phyloP scores from a whole-genome alignment of 2,888 invertebrate genomes.

The Bruchidius siliquastri region DNA sequence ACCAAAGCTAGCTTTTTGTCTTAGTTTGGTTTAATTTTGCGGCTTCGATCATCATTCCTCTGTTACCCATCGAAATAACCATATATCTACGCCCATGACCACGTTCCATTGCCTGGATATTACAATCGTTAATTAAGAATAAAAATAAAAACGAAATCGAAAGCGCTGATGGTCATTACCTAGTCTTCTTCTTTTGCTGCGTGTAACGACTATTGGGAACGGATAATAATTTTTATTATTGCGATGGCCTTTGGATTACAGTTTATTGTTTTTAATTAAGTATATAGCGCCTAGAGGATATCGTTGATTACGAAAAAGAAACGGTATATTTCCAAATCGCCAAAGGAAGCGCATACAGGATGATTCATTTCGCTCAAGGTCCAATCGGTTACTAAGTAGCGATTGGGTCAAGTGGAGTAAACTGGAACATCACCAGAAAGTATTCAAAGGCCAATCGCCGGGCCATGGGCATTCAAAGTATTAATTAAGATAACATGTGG shows the following conservation, averaged over 20 bases:
- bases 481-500: not conserved
- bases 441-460: not conserved
- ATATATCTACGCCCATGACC: not conserved
- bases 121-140: conserved; percentile 16
- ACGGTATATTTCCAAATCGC: not conserved
- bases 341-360: not conserved
- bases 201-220: not conserved
- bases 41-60: too few relatives aligned
- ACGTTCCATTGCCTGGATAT: conserved; percentile 18
- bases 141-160: conserved; percentile 17
- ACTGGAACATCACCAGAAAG: not conserved
- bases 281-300: not conserved
- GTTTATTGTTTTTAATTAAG: not conserved
- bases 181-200: conserved; percentile 6
- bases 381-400: not conserved
- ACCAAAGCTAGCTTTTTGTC: too few relatives aligned
- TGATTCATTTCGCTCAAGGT: not conserved
- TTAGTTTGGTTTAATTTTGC: too few relatives aligned
- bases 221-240: conserved; percentile 9
- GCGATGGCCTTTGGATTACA: conserved; percentile 13
- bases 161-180: conserved; percentile 21
- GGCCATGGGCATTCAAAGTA: not conserved
- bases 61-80: too few relatives aligned
- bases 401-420: not conserved
- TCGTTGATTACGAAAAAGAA: not conserved